Evolutionary conservation across 1,140 invertebrate species (phyloP).

Genomic region (Aradophagus sp.): DNA sequence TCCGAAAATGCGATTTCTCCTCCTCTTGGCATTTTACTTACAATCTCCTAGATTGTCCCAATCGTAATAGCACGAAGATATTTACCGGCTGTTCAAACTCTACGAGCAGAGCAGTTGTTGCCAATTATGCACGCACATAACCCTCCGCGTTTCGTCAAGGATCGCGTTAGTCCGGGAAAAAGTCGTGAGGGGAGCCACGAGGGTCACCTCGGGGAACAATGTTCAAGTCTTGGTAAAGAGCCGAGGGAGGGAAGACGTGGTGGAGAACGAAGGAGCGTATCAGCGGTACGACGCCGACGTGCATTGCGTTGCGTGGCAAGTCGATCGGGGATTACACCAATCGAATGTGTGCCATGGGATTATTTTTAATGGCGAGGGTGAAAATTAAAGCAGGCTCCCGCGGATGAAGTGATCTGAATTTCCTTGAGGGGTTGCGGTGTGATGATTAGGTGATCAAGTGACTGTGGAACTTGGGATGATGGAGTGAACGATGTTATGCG

Average conservation of each 20-base stretch:
- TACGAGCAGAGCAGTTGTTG: conserved; percentile 41
- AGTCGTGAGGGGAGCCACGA: conserved; percentile 30
- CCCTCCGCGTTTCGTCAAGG: conserved; percentile 29
- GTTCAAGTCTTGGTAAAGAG: conserved; percentile 16
- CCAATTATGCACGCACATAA: conserved; percentile 45
- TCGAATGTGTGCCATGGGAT: conserved; percentile 49
- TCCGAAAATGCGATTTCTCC: no score
- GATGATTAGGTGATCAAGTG: conserved; percentile 43
- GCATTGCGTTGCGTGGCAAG: conserved; percentile 32
- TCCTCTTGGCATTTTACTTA: no score
- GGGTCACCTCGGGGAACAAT: conserved; percentile 32
- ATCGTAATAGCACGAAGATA: conserved; percentile 16
- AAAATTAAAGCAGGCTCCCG: conserved; percentile 21
- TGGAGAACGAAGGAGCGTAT: conserved; percentile 9
- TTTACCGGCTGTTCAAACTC: conserved; percentile 40
- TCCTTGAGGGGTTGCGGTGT: conserved; percentile 16
- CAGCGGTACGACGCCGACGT: conserved; percentile 3
- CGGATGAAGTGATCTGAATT: conserved; percentile 26
- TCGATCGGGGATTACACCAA: conserved; percentile 33
- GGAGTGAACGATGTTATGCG: no score
- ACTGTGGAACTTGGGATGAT: background rate
- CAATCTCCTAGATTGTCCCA: no score
- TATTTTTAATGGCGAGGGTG: conserved; percentile 48
- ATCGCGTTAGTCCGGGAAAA: conserved; percentile 17
- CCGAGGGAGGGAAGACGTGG: conserved; percentile 35